Evolutionary conservation across 2,888 invertebrate species (phyloP), one percentile per base, ranked within the genome.

Genomic region (Kryphioiulus occultus): DNA sequence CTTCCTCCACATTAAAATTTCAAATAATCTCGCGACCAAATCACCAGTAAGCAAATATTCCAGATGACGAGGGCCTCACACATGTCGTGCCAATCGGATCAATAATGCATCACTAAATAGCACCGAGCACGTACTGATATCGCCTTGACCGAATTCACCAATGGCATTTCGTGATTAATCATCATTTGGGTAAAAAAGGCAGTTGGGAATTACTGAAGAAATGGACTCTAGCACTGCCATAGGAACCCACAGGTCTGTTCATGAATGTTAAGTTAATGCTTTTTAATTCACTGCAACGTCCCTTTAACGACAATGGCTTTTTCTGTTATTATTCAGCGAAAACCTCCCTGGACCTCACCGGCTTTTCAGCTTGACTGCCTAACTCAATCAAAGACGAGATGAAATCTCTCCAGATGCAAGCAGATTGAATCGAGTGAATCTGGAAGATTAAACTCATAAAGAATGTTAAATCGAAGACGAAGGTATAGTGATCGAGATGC

Each of bases 361-460:
- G 68, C 68, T 68, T 68, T 68, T 68, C 68, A 68, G 26, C 12
- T 68, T 12, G 68, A 15, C 68, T 68, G 68, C 68, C n/a, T 68
- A 68, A 26, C 68, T 68, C 68, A 68, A 68, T 68, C 68, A 68
- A 68, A 68, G 68, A 68, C 26, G 68, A 26, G 68, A 68, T 68
- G 26, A 68, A 68, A 68, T 68, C 68, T 68, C 26, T 22, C 22
- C 68, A 68, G 68, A 68, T 68, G 68, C 68, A 68, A 26, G n/a
- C n/a, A 26, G 68, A 68, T 68, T 68, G 26, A 68, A 68, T 68
- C 68, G 26, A 68, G 68, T 26, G 68, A 26, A 68, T 26, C 68
- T 68, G 26, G 68, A 26, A 68, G 68, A 68, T 68, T 68, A 68
- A 68, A 68, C 26, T 68, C 26, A 68, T 68, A 68, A 68, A 68